Evolutionary conservation across 2,888 invertebrate species (phyloP), one percentile per base, ranked within the genome.

Genomic region (Beris chalybata): DNA sequence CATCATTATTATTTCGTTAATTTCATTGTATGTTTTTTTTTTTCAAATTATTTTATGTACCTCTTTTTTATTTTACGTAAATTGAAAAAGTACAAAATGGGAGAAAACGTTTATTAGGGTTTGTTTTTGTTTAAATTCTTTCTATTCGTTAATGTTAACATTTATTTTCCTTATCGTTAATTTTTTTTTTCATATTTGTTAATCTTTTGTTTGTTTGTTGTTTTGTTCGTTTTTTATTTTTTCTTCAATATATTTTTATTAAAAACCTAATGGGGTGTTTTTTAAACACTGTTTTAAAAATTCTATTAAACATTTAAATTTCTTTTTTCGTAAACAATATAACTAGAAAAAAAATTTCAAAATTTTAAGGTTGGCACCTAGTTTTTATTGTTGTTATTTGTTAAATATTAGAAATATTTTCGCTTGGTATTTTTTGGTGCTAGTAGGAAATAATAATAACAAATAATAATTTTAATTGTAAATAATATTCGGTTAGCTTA

Each of bases 11-110:
- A 7, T 38, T 38, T 38, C 9, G 5, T 38, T 38, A 38, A 7
- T 38, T 38, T 38, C 9, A 38, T 7, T 38, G 38, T 38, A 3
- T 38, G 38, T 38, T 5, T 38, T 38, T 7, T 38, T 38, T 3
- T 38, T 9, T 38, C 38, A 38, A 38, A 38, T 38, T 38, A 61
- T 52, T 13, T 61, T 61, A 61, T 50, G 38, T 61, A 61, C 61
- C 50, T 61, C 52, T 61, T 50, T 50, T 61, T 61, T 61, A 61
- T 61, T 50, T 47, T 61, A 61, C 61, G 61, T 61, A 61, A 61
- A 61, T 61, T 61, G 61, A 61, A 61, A 61, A 61, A 61, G 61
- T 61, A 61, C 61, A 61, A 61, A 61, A 61, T 61, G 61, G 38
- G 61, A 61, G 52, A 61, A 61, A 61, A 61, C 61, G 61, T 59